Conservation (phyloP, 1,140 invertebrate genomes). For the Zaprionus nigranus region DNA sequence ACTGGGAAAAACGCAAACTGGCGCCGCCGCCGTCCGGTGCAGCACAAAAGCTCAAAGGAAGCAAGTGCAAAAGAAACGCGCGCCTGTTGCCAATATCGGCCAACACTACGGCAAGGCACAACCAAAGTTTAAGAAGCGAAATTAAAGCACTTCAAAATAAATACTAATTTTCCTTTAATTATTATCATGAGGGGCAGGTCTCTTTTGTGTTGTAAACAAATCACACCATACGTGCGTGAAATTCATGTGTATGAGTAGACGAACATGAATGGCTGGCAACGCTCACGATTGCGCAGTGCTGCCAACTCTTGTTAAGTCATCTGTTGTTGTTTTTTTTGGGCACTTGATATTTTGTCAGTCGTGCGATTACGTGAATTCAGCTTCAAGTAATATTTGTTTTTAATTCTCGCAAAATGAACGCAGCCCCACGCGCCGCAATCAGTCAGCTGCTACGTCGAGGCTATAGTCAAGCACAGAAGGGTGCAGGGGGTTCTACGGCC, state of each 20-base stretch:
- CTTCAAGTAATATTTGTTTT: conserved; percentile 45
- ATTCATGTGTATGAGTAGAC: not conserved
- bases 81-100: conserved; percentile 71
- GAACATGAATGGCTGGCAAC: conserved; percentile 21
- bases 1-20: conserved; percentile 85
- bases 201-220: conserved; percentile 29
- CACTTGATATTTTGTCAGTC: conserved; percentile 42
- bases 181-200: not conserved
- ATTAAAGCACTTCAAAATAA: conserved; percentile 46
- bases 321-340: conserved; percentile 44
- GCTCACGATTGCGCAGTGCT: conserved; percentile 3
- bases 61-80: conserved; percentile 79
- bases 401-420: conserved; percentile 57
- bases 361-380: conserved; percentile 75
- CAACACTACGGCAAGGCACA: conserved; percentile 80
- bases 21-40: conserved; percentile 84
- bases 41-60: conserved; percentile 82
- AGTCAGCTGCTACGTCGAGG: conserved; percentile 49
- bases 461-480: conserved; percentile 68
- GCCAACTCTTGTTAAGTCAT: conserved; percentile 37
- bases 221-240: not conserved
- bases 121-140: conserved; percentile 72
- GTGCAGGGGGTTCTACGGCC: conserved; percentile 34
- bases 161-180: conserved; percentile 9
- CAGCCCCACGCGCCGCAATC: conserved; percentile 34